A percentile compares a stretch with the other conserved stretches of the same genome.
phyloP scores from a whole-genome alignment of 2,797 vertebrate genomes.

The Hafferia zeledoni region DNA sequence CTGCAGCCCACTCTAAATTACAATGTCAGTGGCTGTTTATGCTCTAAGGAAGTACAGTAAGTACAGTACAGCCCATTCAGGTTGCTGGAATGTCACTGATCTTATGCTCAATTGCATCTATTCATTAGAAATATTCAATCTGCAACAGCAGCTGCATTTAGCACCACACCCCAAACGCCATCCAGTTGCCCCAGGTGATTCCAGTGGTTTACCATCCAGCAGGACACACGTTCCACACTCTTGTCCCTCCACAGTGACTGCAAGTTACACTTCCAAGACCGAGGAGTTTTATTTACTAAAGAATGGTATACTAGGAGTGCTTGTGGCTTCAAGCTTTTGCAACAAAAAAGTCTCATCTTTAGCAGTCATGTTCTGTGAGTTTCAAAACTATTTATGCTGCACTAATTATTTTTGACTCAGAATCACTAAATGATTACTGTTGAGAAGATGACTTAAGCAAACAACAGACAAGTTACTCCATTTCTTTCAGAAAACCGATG shows the following conservation, averaged over 20 bases:
- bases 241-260: background rate
- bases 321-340: background rate
- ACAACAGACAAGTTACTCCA: constrained; percentile 3
- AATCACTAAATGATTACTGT: constrained; percentile 11
- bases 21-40: constrained; percentile 21
- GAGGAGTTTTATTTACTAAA: background rate
- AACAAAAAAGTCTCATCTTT: background rate
- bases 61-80: constrained; percentile 60
- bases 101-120: constrained; percentile 61
- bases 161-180: background rate
- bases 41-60: constrained; percentile 45
- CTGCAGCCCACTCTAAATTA: constrained; percentile 4
- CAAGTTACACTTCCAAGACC: background rate
- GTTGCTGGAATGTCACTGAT: constrained; percentile 59
- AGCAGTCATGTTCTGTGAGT: background rate
- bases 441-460: constrained; percentile 36
- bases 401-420: constrained; percentile 16
- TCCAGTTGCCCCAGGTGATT: constrained; percentile 55
- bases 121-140: constrained; percentile 52
- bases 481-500: background rate
- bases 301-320: background rate
- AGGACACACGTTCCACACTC: background rate
- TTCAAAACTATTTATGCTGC: constrained; percentile 1
- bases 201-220: constrained; percentile 3
- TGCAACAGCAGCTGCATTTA: constrained; percentile 53